Evolutionary conservation across 2,888 invertebrate species (phyloP), one percentile per base, ranked within the genome.

Genomic region (Anorthoa munda): DNA sequence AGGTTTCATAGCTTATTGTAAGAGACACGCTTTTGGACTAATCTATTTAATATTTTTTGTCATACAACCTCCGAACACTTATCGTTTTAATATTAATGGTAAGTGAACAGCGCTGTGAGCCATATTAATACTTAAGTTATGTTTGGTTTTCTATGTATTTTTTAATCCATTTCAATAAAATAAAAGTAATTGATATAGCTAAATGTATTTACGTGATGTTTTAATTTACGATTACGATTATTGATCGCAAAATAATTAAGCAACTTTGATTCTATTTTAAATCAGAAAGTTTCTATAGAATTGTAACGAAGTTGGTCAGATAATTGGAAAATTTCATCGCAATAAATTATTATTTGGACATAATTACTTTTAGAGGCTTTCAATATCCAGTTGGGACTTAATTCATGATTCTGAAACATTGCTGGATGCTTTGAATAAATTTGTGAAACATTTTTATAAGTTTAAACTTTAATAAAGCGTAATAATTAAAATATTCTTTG

Each of bases 321-420:
- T 68, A 80, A 78, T 80, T 80, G 75, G 60, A 66, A 78, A n/a
- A 80, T 78, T 67, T 75, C 64, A 75, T 65, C 65, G 61, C 56
- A 68, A 78, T 75, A 68, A 75, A 80, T 65, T 68, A 80, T 75
- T 68, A 81, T 56, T 80, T 59, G 66, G 23, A 66, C 23, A 45
- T 48, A 75, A 79, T 75, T 75, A 80, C 79, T 81, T 75, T 68
- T 53, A 55, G 53, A 63, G 7, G 53, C 31, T 58, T 69, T 65
- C 46, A 74, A 68, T 75, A 50, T 75, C 51, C 64, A 80, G 74
- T 65, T 67, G 55, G 4, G 21, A 39, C 39, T 74, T 63, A 69
- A 75, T 79, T 75, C 48, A 61, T 75, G 80, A 60, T 67, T 64
- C 45, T 65, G 55, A 39, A 64, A 60, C 45, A 50, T 61, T 23